Evolutionary conservation across 2,888 invertebrate genomes (phyloP).

Genomic region (Lithodes maja): DNA sequence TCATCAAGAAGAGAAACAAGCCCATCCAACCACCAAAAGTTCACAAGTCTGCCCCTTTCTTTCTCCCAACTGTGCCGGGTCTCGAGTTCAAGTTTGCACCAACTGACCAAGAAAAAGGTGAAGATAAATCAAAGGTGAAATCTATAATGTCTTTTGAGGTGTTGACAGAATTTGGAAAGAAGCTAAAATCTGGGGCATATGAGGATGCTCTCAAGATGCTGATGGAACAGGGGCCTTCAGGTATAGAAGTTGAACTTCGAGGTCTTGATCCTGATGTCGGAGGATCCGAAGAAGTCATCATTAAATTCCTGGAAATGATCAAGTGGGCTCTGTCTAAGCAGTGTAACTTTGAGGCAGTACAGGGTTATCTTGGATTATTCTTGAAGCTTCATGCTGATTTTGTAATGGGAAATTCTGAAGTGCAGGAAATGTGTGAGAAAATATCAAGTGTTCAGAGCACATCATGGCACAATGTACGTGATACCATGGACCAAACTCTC

Average conservation of each 20-base stretch:
- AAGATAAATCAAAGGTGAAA: conserved; percentile 50
- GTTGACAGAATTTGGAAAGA: conserved; percentile 70
- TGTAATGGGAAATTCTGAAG: conserved; percentile 45
- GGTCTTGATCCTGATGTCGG: conserved; percentile 84
- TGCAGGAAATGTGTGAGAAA: conserved; percentile 47
- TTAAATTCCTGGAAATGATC: conserved; percentile 86
- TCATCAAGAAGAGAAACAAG: conserved; percentile 91
- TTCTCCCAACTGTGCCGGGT: conserved; percentile 91
- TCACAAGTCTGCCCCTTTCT: conserved; percentile 95
- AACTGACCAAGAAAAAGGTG: conserved; percentile 36
- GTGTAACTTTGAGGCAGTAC: conserved; percentile 90
- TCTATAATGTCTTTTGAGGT: conserved; percentile 49
- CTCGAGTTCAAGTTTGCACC: conserved; percentile 86
- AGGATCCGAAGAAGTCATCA: conserved; percentile 83
- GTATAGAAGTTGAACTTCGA: conserved; percentile 90
- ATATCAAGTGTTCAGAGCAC: conserved; percentile 24
- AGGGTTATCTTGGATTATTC: conserved; percentile 91
- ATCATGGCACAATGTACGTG: conserved; percentile 60
- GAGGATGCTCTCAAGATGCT: conserved; percentile 79
- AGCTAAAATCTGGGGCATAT: conserved; percentile 70
- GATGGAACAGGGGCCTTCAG: conserved; percentile 86
- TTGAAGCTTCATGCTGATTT: conserved; percentile 82
- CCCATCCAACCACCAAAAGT: conserved; percentile 88
- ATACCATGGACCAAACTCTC: conserved; percentile 61
- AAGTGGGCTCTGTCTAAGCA: conserved; percentile 83